Evolutionary conservation across 2,113 vertebrate genomes (phyloP), one percentile per base, ranked within the genome.

Genomic region (Labrus mixtus): DNA sequence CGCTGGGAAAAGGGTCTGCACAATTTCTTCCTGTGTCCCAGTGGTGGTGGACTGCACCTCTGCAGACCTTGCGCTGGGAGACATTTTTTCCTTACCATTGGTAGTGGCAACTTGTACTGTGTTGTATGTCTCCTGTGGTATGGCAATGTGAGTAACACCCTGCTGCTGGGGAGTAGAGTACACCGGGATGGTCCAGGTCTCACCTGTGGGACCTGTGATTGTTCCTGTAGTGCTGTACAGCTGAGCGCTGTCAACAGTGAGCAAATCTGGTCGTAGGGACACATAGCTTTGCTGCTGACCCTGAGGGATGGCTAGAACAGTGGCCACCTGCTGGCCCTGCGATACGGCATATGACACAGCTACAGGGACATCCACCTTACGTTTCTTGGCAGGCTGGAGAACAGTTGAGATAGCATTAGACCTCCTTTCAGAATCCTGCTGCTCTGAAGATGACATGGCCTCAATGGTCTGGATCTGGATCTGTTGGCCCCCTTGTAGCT

Each of bases 171-270:
- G 96, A 82, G 96, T 95, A 1, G 97, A 98, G 89, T 99, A 99
- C 90, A 99, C 97, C 1, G 98, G 98, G 93, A 99, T 99, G 93
- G 98, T 98, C 98, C 98, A 99, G 25, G 98, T 99, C 93, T 99
- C 98, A 78, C 98, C 98, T 36, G 97, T 96, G 79, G 98, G 97
- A 91, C 97, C 97, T 63, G 98, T 99, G 93, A 99, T 99, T 85
- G 98, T 99, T 92, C 98, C 98, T 55, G 98, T 98, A 74, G 98
- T 94, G 90, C 97, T 98, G 90, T 99, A 99, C 82, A 99, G 92
- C 53, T 99, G 98, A 63, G 96, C 95, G 87, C 98, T 99, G 95
- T 99, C 98, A 81, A 99, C 98, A 3, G 98, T 99, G 90, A 99
- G 94, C 85, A 99, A 94, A 92, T 99, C 98, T 66, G 98, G 98